phyloP scores from a whole-genome alignment of 1,140 invertebrate species.

The Brachionus rotundiformis region DNA sequence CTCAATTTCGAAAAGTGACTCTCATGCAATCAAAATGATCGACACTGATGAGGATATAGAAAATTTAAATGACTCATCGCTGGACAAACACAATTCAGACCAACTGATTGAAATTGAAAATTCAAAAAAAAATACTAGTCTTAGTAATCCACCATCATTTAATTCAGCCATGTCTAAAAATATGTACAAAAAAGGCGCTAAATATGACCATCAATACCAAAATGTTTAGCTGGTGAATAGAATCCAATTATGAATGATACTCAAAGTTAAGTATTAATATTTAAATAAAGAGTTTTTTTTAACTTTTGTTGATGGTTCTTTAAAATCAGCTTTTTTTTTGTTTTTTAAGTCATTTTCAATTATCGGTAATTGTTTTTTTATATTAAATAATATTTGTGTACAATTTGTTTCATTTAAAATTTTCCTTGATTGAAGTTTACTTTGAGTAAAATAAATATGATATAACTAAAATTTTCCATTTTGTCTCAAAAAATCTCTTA shows the following conservation, averaged over 20 bases:
- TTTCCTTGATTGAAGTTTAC: background rate
- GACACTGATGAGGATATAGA: conserved; percentile 22
- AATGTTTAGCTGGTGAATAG: conserved; percentile 8
- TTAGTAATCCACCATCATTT: conserved; percentile 41
- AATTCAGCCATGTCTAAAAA: background rate
- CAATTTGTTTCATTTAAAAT: background rate
- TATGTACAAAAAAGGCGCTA: background rate
- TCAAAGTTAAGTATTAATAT: conserved; percentile 26
- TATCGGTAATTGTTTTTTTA: background rate
- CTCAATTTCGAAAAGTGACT: background rate
- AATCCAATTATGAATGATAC: background rate
- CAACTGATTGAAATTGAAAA: background rate
- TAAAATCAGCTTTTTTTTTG: background rate
- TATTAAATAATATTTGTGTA: background rate
- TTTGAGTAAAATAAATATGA: background rate
- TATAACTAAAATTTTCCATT: background rate
- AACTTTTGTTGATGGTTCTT: background rate
- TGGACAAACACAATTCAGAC: background rate
- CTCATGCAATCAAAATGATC: conserved; percentile 40
- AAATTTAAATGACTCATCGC: conserved; percentile 7
- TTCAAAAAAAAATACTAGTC: background rate
- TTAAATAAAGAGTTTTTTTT: background rate
- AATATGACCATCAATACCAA: conserved; percentile 24
- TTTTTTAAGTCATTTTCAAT: background rate
- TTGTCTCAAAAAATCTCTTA: too few species aligned